Evolutionary conservation across 2,888 invertebrate genomes (phyloP).

Genomic region (Cerastoderma edule): DNA sequence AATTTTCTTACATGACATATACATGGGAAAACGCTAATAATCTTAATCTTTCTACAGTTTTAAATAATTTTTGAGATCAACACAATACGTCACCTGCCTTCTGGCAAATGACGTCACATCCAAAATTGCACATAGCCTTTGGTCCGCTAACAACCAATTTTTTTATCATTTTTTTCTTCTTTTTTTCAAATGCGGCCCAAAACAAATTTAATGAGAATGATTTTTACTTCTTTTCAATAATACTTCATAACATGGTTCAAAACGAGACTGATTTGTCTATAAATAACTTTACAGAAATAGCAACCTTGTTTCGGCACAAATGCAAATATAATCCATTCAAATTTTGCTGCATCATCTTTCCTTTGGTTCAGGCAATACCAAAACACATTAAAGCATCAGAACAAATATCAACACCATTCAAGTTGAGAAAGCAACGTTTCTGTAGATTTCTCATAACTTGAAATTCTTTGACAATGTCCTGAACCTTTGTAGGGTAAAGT

Average conservation of each 20-base stretch:
- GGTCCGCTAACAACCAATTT: slow-evolving; percentile 33
- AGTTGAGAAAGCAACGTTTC: no score
- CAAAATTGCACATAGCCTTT: slow-evolving; percentile 46
- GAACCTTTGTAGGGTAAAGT: no score
- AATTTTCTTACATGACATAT: slow-evolving; percentile 32
- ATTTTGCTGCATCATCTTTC: no score
- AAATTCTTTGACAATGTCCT: no score
- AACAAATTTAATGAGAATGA: not conserved
- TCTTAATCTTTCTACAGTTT: slow-evolving; percentile 16
- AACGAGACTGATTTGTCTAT: not conserved
- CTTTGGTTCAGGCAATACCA: no score
- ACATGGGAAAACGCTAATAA: slow-evolving; percentile 39
- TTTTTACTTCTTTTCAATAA: not conserved
- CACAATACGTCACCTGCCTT: slow-evolving; percentile 16
- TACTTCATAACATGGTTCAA: not conserved
- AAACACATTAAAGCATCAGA: no score
- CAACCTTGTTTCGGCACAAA: no score
- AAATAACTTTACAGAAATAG: no score
- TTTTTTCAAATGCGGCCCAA: slow-evolving; percentile 17
- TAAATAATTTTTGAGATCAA: slow-evolving; percentile 48
- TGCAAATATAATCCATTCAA: no score
- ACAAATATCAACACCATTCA: no score
- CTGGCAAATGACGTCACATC: slow-evolving; percentile 20
- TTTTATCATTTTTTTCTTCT: slow-evolving; percentile 8
- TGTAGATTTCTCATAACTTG: no score